A percentile compares a stretch with the other conserved stretches of the same genome.
phyloP scores from a whole-genome alignment of 2,888 invertebrate species.

The Rhingia campestris region DNA sequence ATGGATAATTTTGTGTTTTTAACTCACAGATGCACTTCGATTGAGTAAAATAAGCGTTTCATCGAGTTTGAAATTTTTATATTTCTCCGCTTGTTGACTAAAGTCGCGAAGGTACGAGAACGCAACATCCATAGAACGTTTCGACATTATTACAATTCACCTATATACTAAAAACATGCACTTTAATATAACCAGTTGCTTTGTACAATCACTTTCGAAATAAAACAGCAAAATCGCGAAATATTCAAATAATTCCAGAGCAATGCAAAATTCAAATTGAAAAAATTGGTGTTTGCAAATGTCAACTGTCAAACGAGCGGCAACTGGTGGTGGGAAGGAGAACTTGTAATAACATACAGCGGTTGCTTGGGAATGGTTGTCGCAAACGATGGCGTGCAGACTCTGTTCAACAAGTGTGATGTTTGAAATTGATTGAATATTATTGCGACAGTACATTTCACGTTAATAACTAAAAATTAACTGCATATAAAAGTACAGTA shows the following conservation, averaged over 20 bases:
- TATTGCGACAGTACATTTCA: too few relatives aligned
- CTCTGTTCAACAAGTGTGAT: background rate
- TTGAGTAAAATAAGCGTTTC: slow-evolving; percentile 79
- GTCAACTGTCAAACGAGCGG: slow-evolving; percentile 47
- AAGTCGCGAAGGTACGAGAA: slow-evolving; percentile 80
- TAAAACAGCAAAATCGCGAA: slow-evolving; percentile 4
- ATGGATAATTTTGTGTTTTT: background rate
- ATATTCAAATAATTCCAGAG: background rate
- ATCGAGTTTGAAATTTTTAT: slow-evolving; percentile 78
- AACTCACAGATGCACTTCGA: slow-evolving; percentile 78
- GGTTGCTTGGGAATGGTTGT: background rate
- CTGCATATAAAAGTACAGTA: too few relatives aligned
- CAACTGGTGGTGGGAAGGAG: slow-evolving; percentile 5
- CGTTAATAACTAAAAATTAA: too few relatives aligned
- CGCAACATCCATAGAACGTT: slow-evolving; percentile 74
- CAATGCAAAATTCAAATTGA: slow-evolving; percentile 30
- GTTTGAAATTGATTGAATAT: too few relatives aligned
- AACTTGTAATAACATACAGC: slow-evolving; percentile 10
- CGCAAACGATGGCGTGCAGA: too few relatives aligned
- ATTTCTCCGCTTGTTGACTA: slow-evolving; percentile 77
- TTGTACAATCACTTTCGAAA: background rate
- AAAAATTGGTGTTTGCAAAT: slow-evolving; percentile 25
- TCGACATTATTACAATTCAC: slow-evolving; percentile 45
- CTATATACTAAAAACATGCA: slow-evolving; percentile 11
- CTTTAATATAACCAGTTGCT: background rate